Evolutionary conservation across 2,797 vertebrate genomes (phyloP).

Genomic region (Onychomys torridus): DNA sequence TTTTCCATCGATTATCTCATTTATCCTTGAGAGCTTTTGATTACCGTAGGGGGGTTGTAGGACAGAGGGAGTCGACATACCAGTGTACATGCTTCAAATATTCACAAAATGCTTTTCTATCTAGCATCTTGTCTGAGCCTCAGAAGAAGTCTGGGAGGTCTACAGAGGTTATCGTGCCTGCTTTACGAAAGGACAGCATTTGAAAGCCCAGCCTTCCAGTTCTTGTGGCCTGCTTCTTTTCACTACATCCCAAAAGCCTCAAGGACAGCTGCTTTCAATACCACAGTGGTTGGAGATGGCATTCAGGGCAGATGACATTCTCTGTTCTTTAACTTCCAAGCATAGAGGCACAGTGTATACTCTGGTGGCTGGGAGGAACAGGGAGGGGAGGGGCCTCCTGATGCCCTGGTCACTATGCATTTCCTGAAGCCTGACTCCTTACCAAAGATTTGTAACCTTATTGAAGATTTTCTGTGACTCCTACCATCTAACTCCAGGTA

Average conservation of each 20-base stretch:
- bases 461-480: not conserved
- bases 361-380: not conserved
- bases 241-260: not conserved
- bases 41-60: not conserved
- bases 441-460: not conserved
- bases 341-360: not conserved
- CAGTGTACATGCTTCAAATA: not conserved
- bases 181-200: conserved; percentile 34
- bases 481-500: not conserved
- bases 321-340: not conserved
- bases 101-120: conserved; percentile 49
- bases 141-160: conserved; percentile 28
- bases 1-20: conserved; percentile 23
- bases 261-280: not conserved
- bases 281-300: not conserved
- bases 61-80: not conserved
- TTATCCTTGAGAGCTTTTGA: conserved; percentile 50
- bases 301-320: not conserved
- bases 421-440: not conserved
- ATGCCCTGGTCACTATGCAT: not conserved
- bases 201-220: conserved; percentile 35
- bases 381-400: not conserved
- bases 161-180: not conserved
- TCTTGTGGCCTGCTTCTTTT: not conserved
- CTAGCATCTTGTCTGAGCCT: conserved; percentile 22